These are phyloP conservation scores for Silurus lanzhouensis DNA, from an alignment of 2,797 vertebrate genomes.

Conservation along the genomic window DNA sequence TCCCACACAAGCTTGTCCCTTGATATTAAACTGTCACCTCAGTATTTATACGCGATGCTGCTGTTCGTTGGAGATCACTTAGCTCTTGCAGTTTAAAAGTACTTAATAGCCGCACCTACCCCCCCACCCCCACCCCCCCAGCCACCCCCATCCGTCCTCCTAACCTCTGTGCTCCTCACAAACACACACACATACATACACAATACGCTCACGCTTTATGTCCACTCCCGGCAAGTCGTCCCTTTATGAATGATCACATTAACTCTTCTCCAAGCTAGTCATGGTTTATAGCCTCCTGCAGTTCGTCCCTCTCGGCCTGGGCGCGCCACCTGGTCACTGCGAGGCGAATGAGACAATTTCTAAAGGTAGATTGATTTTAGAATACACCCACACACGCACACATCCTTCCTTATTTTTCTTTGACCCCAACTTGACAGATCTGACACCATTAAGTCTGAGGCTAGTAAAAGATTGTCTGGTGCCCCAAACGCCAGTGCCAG, in stretches of 20 bases:
- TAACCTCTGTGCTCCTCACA: conserved; percentile 34
- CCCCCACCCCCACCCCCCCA: conserved; percentile 4
- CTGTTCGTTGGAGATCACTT: conserved; percentile 81
- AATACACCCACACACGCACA: conserved; percentile 67
- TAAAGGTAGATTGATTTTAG: conserved; percentile 90
- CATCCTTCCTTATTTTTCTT: conserved; percentile 70
- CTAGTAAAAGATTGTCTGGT: conserved; percentile 82
- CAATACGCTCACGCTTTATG: conserved; percentile 23
- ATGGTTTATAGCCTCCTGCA: conserved; percentile 84
- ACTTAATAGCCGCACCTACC: conserved; percentile 81
- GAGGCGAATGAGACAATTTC: conserved; percentile 88
- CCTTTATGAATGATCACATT: conserved; percentile 83
- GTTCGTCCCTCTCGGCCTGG: conserved; percentile 77
- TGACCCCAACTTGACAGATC: conserved; percentile 84
- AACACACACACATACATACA: conserved; percentile 7
- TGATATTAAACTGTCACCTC: conserved; percentile 96
- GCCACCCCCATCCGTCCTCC: conserved; percentile 48
- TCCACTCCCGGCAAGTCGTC: conserved; percentile 67
- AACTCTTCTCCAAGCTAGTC: conserved; percentile 83
- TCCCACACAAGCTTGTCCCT: conserved; percentile 88
- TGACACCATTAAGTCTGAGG: conserved; percentile 85
- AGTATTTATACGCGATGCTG: conserved; percentile 88
- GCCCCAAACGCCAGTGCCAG: conserved; percentile 64
- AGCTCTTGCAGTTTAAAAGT: conserved; percentile 85
- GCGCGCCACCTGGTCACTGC: conserved; percentile 82